Conservation (phyloP, 35 echinoderm and acorn worm species). For the Anneissia japonica region DNA sequence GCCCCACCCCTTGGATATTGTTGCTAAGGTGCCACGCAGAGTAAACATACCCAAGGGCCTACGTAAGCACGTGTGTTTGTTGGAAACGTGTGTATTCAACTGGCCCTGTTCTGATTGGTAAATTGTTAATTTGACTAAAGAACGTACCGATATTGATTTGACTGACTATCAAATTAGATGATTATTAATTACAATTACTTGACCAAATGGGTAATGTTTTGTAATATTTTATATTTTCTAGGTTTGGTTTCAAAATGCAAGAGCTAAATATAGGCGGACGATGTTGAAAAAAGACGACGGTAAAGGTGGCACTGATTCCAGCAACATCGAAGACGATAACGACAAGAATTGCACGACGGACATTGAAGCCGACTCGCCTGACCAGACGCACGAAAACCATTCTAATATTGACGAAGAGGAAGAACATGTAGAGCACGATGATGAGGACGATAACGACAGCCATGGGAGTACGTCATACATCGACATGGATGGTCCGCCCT, state of each 20-base stretch:
- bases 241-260: slow-evolving; percentile 99
- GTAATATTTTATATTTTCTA: slow-evolving; percentile 12
- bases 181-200: too few relatives aligned
- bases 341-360: not conserved
- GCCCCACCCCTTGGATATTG: too few relatives aligned
- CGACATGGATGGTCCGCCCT: not conserved
- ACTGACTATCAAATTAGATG: too few relatives aligned
- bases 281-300: slow-evolving; percentile 72
- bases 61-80: too few relatives aligned
- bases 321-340: not conserved
- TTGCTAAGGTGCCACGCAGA: too few relatives aligned
- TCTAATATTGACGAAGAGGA: slow-evolving; percentile 24
- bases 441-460: slow-evolving; percentile 19
- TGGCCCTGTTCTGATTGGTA: too few relatives aligned
- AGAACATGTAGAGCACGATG: not conserved
- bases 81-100: too few relatives aligned
- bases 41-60: too few relatives aligned
- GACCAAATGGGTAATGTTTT: too few relatives aligned
- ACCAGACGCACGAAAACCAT: slow-evolving; percentile 8
- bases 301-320: slow-evolving; percentile 30
- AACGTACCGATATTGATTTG: too few relatives aligned
- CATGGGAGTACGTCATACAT: not conserved
- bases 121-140: too few relatives aligned
- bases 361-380: slow-evolving; percentile 1
- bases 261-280: slow-evolving; percentile 87